Evolutionary conservation across 2,113 vertebrate species (phyloP).

Genomic region (Notothenia rossii): DNA sequence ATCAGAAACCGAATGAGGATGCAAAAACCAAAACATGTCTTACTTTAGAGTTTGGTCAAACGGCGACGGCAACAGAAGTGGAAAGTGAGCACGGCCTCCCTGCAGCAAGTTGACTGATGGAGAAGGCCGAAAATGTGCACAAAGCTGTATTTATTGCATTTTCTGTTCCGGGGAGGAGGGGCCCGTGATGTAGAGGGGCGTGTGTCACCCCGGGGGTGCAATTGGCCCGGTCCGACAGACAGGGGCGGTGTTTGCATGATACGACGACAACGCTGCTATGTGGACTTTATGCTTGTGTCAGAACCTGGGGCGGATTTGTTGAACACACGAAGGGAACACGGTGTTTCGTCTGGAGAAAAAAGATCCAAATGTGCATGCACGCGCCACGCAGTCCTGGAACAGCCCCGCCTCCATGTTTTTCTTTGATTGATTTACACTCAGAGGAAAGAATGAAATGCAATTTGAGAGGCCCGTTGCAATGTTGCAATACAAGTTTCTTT

Average conservation of each 20-base stretch:
- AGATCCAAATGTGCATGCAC: background rate
- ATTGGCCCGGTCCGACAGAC: conserved; percentile 67
- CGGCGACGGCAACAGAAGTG: conserved; percentile 13
- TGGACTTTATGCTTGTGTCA: conserved; percentile 47
- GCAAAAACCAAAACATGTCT: conserved; percentile 15
- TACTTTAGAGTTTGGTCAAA: conserved; percentile 61
- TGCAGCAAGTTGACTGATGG: conserved; percentile 5
- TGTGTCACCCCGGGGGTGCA: conserved; percentile 30
- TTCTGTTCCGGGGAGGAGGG: conserved; percentile 52
- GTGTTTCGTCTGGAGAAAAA: conserved; percentile 24
- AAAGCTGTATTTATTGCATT: conserved; percentile 69
- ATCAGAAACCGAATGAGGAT: background rate
- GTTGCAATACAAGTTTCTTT: conserved; percentile 60
- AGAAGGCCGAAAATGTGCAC: conserved; percentile 24
- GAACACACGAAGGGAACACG: conserved; percentile 24
- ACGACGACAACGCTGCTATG: conserved; percentile 10
- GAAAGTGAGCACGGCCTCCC: background rate
- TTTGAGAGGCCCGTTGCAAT: conserved; percentile 26
- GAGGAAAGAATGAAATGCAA: background rate
- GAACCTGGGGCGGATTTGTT: background rate
- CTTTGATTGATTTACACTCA: background rate
- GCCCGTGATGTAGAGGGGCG: conserved; percentile 73
- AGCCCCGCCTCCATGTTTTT: background rate
- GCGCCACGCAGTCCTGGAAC: background rate
- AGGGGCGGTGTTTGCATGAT: conserved; percentile 42